These are phyloP conservation scores for Mus minutoides DNA, from an alignment of 2,797 vertebrate genomes.

Conservation along the genomic window DNA sequence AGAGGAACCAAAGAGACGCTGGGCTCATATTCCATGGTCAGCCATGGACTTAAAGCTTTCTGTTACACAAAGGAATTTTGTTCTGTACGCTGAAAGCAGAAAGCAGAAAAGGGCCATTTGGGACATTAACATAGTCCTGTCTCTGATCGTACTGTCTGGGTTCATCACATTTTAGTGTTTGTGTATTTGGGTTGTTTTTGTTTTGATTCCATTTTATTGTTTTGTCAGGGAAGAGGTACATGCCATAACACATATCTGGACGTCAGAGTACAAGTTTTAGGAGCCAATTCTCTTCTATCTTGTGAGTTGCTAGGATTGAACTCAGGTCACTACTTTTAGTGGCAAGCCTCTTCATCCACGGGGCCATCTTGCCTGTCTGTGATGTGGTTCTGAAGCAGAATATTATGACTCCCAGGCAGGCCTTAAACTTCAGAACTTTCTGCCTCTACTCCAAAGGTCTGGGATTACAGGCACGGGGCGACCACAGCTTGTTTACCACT, in stretches of 20 bases:
- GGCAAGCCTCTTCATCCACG: too few relatives aligned
- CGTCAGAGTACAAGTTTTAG: neutral
- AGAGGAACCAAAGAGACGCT: conserved; percentile 37
- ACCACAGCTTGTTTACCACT: neutral
- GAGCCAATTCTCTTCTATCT: neutral
- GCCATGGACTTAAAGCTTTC: neutral
- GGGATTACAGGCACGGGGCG: neutral
- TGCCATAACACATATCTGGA: neutral
- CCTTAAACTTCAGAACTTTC: neutral
- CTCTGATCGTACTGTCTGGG: neutral
- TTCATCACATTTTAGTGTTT: neutral
- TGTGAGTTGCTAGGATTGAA: neutral
- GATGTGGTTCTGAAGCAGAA: neutral
- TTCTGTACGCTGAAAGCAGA: neutral
- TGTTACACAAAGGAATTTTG: conserved; percentile 56
- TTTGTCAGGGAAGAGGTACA: neutral
- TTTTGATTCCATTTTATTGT: neutral
- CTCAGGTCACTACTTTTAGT: neutral
- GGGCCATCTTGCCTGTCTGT: too few relatives aligned
- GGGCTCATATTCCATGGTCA: neutral
- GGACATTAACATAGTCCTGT: neutral
- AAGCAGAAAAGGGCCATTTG: neutral
- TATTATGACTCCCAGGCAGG: neutral
- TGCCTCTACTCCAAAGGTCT: neutral
- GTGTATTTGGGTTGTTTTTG: neutral